These are phyloP conservation scores for Lydus trimaculatus DNA, from an alignment of 2,888 invertebrate species.

Conservation along the genomic window DNA sequence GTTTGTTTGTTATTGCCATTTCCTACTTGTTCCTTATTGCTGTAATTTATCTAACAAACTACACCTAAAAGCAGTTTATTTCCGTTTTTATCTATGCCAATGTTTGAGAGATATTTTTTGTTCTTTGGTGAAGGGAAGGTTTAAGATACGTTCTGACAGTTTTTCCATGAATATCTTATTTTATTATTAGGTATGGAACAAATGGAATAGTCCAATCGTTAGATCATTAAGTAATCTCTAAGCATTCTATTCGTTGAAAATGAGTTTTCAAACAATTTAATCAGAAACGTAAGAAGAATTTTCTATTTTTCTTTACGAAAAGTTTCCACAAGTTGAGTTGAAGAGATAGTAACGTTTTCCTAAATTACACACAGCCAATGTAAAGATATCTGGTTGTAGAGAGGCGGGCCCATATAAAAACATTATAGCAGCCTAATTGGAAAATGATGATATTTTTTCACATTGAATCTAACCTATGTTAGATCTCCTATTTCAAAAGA, in stretches of 20 bases:
- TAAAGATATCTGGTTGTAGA: background rate
- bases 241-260: slow-evolving; percentile 7
- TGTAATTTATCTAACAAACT: background rate
- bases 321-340: background rate
- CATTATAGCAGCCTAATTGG: background rate
- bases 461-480: background rate
- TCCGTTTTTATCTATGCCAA: background rate
- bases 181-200: too few species aligned
- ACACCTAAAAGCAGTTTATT: background rate
- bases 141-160: background rate
- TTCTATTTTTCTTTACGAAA: slow-evolving; percentile 3
- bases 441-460: background rate
- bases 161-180: too few species aligned
- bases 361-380: background rate
- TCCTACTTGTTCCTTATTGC: background rate
- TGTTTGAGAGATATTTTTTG: background rate
- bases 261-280: slow-evolving; percentile 13
- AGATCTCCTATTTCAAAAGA: background rate
- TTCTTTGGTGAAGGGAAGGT: background rate
- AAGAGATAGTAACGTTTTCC: background rate
- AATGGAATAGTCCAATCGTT: background rate
- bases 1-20: background rate
- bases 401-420: background rate
- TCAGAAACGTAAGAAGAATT: slow-evolving; percentile 8
- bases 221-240: background rate